phyloP scores from a whole-genome alignment of 2,888 invertebrate species.

The Nomada flava region DNA sequence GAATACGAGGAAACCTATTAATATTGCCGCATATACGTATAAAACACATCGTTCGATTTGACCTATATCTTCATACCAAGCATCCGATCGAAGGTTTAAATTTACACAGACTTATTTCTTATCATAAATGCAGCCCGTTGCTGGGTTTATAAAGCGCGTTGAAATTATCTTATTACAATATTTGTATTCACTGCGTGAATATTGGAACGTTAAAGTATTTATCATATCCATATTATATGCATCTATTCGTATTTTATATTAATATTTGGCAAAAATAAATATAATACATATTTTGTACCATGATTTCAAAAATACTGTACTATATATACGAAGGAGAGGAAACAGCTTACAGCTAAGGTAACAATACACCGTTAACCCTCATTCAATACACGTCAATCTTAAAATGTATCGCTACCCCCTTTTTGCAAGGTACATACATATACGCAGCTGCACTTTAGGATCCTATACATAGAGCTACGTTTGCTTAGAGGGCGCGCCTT shows the following conservation, averaged over 20 bases:
- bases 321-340: neutral
- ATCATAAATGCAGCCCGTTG: neutral
- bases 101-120: constrained; percentile 38
- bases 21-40: constrained; percentile 23
- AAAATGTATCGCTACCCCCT: constrained; percentile 48
- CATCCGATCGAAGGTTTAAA: constrained; percentile 43
- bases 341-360: neutral
- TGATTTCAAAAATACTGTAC: neutral
- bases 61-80: constrained; percentile 43
- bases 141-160: neutral
- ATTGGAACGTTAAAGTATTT: neutral
- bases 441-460: constrained; percentile 53
- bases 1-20: neutral
- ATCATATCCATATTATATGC: neutral
- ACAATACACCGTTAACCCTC: neutral
- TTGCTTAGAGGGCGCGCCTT: constrained; percentile 50
- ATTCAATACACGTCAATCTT: constrained; percentile 14
- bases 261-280: neutral
- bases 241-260: neutral
- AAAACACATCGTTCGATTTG: constrained; percentile 25
- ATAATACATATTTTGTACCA: neutral
- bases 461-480: constrained; percentile 50
- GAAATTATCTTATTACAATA: constrained; percentile 42
- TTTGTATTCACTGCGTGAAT: neutral
- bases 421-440: constrained; percentile 30